phyloP scores from a whole-genome alignment of 2,113 vertebrate species.

The Clarias macrocephalus region DNA sequence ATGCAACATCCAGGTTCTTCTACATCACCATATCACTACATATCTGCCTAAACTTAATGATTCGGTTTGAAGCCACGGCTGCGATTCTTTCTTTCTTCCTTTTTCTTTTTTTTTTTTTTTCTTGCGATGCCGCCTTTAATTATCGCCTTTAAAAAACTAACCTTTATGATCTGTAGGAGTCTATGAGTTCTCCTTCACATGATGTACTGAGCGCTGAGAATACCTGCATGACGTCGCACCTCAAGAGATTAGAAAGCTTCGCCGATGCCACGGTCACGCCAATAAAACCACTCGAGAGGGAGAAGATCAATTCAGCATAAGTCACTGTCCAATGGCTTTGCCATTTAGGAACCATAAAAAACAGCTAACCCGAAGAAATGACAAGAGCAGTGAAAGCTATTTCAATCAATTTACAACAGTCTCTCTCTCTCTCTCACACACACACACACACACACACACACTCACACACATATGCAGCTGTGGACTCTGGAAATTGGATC shows the following conservation, averaged over 20 bases:
- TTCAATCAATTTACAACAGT: constrained; percentile 38
- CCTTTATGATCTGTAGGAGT: background rate
- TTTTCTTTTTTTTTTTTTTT: background rate
- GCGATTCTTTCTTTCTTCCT: no score
- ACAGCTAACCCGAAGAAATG: constrained; percentile 35
- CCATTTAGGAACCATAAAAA: constrained; percentile 40
- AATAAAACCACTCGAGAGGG: constrained; percentile 11
- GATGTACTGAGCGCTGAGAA: background rate
- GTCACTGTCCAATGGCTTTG: constrained; percentile 20
- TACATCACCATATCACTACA: background rate
- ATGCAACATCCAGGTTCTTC: constrained; percentile 6
- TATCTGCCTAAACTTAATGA: constrained; percentile 6
- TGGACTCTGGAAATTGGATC: constrained; percentile 61
- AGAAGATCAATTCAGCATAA: constrained; percentile 55
- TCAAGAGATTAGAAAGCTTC: background rate
- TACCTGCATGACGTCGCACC: background rate
- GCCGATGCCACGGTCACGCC: background rate
- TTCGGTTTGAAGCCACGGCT: background rate
- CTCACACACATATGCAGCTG: constrained; percentile 58
- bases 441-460: constrained; percentile 37
- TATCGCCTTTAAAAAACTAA: background rate
- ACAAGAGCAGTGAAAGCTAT: constrained; percentile 33
- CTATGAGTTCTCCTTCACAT: background rate
- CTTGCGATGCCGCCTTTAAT: background rate
- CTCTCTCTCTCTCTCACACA: constrained; percentile 25